phyloP scores from a whole-genome alignment of 1,140 invertebrate genomes.

The Olivierus martensii region DNA sequence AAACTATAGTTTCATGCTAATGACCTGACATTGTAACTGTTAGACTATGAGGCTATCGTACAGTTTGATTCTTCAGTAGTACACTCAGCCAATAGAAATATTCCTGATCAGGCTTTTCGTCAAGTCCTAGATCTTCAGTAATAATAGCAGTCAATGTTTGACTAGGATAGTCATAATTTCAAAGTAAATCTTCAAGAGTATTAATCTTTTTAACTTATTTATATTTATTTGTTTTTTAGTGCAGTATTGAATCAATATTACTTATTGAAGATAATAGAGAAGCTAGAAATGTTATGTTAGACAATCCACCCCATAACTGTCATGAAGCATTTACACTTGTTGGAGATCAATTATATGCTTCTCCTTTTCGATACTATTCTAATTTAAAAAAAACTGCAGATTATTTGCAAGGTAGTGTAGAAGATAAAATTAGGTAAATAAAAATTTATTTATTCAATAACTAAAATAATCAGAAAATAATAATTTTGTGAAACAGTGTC shows the following conservation, averaged over 20 bases:
- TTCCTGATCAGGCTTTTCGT: too few relatives aligned
- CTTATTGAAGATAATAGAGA: constrained; percentile 26
- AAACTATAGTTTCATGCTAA: too few relatives aligned
- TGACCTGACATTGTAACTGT: too few relatives aligned
- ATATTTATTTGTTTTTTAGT: background rate
- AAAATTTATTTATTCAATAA: background rate
- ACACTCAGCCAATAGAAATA: too few relatives aligned
- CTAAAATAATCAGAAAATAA: too few relatives aligned
- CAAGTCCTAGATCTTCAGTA: too few relatives aligned
- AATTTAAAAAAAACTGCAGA: constrained; percentile 18
- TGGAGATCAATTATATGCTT: constrained; percentile 9
- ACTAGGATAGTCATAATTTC: too few relatives aligned
- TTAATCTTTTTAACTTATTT: background rate
- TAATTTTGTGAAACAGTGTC: too few relatives aligned
- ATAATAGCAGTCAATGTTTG: too few relatives aligned
- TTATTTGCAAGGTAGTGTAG: constrained; percentile 18
- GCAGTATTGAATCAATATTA: constrained; percentile 27
- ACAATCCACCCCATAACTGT: constrained; percentile 19
- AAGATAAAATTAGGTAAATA: constrained; percentile 15
- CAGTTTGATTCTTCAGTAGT: too few relatives aligned
- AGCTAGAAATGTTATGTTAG: constrained; percentile 28
- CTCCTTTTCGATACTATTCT: constrained; percentile 11
- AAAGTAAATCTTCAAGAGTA: too few relatives aligned
- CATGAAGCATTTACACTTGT: constrained; percentile 18
- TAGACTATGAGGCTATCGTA: too few relatives aligned